These are phyloP conservation scores for Neoarius graeffei DNA, from an alignment of 2,113 vertebrate genomes.

Conservation along the genomic window DNA sequence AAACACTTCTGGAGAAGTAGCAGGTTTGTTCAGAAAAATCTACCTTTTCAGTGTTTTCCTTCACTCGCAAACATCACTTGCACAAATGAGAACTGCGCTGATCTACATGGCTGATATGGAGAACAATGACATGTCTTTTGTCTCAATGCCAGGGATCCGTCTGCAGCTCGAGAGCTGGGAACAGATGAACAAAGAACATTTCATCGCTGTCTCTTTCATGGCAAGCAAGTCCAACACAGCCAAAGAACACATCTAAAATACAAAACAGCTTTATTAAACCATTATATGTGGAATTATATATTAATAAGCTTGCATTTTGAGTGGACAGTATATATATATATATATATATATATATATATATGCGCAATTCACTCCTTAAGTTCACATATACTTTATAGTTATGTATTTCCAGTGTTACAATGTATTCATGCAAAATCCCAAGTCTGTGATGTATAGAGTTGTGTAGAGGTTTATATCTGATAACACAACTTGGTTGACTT, in stretches of 20 bases:
- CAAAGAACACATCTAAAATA: slow-evolving; percentile 34
- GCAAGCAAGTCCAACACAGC: neutral
- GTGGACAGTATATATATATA: slow-evolving; percentile 31
- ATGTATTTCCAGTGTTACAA: slow-evolving; percentile 85
- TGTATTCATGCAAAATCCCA: slow-evolving; percentile 81
- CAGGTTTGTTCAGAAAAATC: neutral
- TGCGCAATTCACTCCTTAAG: slow-evolving; percentile 67
- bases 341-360: slow-evolving; percentile 34
- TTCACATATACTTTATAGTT: slow-evolving; percentile 63
- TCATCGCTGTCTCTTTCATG: slow-evolving; percentile 10
- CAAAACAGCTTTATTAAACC: slow-evolving; percentile 63
- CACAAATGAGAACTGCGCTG: neutral
- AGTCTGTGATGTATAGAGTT: slow-evolving; percentile 77
- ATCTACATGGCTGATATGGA: neutral
- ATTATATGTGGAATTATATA: slow-evolving; percentile 56
- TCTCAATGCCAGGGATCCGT: slow-evolving; percentile 17
- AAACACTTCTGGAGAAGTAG: neutral
- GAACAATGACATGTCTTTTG: slow-evolving; percentile 23
- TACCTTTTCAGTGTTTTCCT: neutral
- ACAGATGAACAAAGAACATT: slow-evolving; percentile 41
- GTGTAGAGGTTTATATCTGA: slow-evolving; percentile 63
- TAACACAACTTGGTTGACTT: neutral
- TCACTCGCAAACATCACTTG: neutral
- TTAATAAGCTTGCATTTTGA: slow-evolving; percentile 54
- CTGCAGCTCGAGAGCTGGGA: slow-evolving; percentile 14